Evolutionary conservation across 2,888 invertebrate genomes (phyloP).

Genomic region (Carterocephalus palaemon): DNA sequence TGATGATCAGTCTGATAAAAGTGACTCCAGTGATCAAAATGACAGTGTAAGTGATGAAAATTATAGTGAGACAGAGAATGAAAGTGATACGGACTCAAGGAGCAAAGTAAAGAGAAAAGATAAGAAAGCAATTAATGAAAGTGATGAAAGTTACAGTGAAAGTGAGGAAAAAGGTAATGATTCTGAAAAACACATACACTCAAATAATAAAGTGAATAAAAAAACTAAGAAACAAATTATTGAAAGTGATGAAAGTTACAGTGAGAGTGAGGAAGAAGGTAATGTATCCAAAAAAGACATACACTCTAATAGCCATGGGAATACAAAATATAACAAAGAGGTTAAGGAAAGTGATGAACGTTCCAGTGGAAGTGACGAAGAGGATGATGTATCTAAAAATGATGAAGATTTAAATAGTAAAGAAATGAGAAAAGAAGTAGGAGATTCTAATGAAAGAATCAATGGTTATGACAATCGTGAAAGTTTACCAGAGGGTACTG

Average conservation of each 20-base stretch:
- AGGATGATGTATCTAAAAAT: conserved; percentile 25
- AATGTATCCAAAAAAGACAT: conserved; percentile 3
- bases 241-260: conserved; percentile 29
- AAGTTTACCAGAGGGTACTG: conserved; percentile 14
- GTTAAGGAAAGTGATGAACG: conserved; percentile 18
- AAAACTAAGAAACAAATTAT: conserved; percentile 11
- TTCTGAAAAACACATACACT: not conserved
- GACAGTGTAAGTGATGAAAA: conserved; percentile 18
- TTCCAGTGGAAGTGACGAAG: too few species aligned
- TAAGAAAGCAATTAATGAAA: conserved; percentile 28
- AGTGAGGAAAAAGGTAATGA: conserved; percentile 29
- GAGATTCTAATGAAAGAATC: conserved; percentile 7
- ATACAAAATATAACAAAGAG: conserved; percentile 21
- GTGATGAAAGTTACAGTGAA: conserved; percentile 30
- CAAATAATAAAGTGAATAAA: conserved; percentile 22
- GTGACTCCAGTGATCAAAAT: conserved; percentile 29
- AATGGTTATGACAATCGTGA: conserved; percentile 11
- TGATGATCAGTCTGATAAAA: conserved; percentile 27
- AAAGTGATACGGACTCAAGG: conserved; percentile 14
- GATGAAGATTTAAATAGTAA: conserved; percentile 14
- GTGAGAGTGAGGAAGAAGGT: conserved; percentile 19
- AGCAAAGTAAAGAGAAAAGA: conserved; percentile 8
- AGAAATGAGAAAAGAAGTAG: conserved; percentile 3
- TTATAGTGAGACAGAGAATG: conserved; percentile 14
- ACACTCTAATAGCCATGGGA: too few species aligned